Evolutionary conservation across 2,113 vertebrate species (phyloP).

Genomic region (Eonycteris spelaea): DNA sequence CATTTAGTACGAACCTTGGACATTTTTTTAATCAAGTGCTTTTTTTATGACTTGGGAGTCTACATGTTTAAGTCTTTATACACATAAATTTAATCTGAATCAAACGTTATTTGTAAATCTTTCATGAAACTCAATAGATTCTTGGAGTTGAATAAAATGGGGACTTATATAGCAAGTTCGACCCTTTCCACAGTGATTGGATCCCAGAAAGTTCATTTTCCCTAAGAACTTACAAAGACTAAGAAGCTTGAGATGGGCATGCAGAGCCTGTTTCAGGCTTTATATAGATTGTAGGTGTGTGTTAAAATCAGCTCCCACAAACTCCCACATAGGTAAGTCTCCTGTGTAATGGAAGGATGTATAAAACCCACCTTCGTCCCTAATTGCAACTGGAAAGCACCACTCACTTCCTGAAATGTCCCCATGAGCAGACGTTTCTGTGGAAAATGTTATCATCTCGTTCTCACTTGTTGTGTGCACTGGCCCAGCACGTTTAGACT

Average conservation of each 20-base stretch:
- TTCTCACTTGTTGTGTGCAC: conserved; percentile 35
- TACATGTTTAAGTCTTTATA: background rate
- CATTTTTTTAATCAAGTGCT: background rate
- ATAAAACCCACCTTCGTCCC: background rate
- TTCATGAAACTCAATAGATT: conserved; percentile 15
- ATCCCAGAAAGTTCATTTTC: conserved; percentile 26
- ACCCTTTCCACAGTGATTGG: background rate
- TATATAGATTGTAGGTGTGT: background rate
- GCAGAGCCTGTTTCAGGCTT: background rate
- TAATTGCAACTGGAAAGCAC: conserved; percentile 58
- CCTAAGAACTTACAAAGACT: background rate
- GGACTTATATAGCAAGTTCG: background rate
- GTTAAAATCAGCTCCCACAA: background rate
- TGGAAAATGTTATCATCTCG: conserved; percentile 51
- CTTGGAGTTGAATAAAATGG: conserved; percentile 2
- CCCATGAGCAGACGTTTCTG: conserved; percentile 64
- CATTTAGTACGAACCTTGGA: background rate
- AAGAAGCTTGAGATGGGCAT: background rate
- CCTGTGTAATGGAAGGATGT: background rate
- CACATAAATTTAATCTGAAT: background rate
- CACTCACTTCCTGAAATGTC: conserved; percentile 46
- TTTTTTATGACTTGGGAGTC: background rate
- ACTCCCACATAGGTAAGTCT: background rate
- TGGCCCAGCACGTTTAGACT: background rate
- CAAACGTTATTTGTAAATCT: conserved; percentile 14